These are phyloP conservation scores for Dinomys branickii DNA, from an alignment of 2,113 vertebrate genomes.

Conservation along the genomic window DNA sequence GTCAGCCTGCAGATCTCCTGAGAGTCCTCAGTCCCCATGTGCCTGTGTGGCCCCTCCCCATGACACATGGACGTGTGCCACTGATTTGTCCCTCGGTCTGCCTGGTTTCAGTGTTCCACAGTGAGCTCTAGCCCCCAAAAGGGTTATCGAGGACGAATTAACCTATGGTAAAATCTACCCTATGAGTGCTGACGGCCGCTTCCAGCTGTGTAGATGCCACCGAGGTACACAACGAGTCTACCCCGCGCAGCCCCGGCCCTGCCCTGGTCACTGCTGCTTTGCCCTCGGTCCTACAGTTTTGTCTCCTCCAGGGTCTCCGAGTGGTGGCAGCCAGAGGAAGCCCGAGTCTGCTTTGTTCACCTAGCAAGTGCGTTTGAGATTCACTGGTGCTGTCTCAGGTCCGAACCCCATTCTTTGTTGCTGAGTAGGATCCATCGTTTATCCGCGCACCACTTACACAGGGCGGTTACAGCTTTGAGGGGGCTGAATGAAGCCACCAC, in stretches of 20 bases:
- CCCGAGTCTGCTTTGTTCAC: background rate
- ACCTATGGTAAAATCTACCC: background rate
- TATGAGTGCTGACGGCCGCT: background rate
- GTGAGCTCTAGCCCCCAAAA: background rate
- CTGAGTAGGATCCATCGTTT: slow-evolving; percentile 4
- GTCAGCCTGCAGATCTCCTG: background rate
- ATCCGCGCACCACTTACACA: background rate
- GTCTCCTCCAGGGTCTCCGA: background rate
- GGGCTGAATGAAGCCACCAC: slow-evolving; percentile 41
- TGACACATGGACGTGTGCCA: background rate
- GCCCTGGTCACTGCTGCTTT: background rate
- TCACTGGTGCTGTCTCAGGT: background rate
- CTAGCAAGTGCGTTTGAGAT: background rate
- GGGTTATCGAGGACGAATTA: background rate
- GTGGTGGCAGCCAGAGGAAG: background rate
- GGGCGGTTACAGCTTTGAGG: background rate
- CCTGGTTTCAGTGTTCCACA: background rate
- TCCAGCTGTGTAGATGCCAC: background rate
- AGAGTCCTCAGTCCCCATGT: background rate
- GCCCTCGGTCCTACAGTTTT: background rate
- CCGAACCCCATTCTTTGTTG: slow-evolving; percentile 22
- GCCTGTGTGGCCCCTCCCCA: fast-evolving
- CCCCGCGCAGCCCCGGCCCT: background rate
- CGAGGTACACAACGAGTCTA: background rate
- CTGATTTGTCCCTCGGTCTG: background rate